phyloP scores from a whole-genome alignment of 2,113 vertebrate genomes.

The Perognathus longimembris region DNA sequence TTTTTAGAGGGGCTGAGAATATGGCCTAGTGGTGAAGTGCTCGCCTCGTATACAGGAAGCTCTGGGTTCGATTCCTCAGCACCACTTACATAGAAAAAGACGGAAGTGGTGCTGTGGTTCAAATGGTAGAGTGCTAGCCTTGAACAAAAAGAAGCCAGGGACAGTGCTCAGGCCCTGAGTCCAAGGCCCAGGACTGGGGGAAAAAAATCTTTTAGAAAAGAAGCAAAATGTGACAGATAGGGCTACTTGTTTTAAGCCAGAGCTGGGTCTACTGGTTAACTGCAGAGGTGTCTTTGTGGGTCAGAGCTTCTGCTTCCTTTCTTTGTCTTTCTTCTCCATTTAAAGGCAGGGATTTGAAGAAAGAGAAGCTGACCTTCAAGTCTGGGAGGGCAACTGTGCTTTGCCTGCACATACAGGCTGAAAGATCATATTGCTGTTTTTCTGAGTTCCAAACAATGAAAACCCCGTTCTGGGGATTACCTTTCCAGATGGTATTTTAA shows the following conservation, averaged over 20 bases:
- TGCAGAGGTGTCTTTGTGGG: neutral
- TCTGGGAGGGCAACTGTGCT: constrained; percentile 15
- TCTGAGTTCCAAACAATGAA: constrained; percentile 61
- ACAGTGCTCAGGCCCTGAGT: too few relatives aligned
- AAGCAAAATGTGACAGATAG: neutral
- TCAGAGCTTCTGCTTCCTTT: neutral
- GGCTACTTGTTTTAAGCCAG: neutral
- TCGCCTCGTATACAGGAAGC: too few relatives aligned
- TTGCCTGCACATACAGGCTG: neutral
- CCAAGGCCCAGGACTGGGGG: too few relatives aligned
- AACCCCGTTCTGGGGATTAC: constrained; percentile 62
- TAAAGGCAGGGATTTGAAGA: constrained; percentile 43
- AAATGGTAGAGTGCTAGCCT: too few relatives aligned
- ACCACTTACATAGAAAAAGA: too few relatives aligned
- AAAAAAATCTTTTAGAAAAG: neutral
- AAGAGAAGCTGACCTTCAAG: constrained; percentile 53
- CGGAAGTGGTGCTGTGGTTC: too few relatives aligned
- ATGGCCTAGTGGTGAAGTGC: too few relatives aligned
- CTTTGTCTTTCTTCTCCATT: constrained; percentile 6
- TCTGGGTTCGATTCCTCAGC: too few relatives aligned
- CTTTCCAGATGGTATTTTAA: constrained; percentile 73
- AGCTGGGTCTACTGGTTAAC: neutral
- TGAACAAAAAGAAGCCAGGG: too few relatives aligned
- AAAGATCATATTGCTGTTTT: constrained; percentile 67
- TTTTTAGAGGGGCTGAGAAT: too few relatives aligned